Evolutionary conservation across 2,888 invertebrate species (phyloP).

Genomic region (Coelopa pilipes): DNA sequence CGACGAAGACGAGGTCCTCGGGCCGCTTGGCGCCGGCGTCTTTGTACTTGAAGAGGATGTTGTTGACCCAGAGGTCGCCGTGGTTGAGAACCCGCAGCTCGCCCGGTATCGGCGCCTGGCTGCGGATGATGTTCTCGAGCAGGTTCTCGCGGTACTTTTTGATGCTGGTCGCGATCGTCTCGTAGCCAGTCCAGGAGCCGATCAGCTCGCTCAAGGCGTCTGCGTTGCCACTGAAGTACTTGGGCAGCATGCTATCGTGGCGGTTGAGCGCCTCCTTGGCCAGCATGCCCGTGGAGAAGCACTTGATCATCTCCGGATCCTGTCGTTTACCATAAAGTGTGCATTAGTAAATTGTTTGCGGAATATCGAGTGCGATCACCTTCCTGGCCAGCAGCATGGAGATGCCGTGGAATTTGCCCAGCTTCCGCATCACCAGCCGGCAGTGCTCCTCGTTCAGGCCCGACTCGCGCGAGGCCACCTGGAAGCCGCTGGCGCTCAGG

Average conservation of each 20-base stretch:
- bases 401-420: constrained; percentile 70
- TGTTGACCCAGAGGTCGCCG: constrained; percentile 70
- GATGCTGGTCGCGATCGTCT: constrained; percentile 63
- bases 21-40: constrained; percentile 11
- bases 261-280: constrained; percentile 47
- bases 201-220: constrained; percentile 56
- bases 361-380: too few relatives aligned
- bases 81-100: constrained; percentile 68
- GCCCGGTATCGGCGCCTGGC: constrained; percentile 50
- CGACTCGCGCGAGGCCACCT: constrained; percentile 68
- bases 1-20: constrained; percentile 56
- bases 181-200: constrained; percentile 65
- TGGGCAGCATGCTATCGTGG: constrained; percentile 49
- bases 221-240: constrained; percentile 49
- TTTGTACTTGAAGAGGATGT: constrained; percentile 69
- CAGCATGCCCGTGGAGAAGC: constrained; percentile 53
- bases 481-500: constrained; percentile 67
- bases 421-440: constrained; percentile 67
- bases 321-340: too few relatives aligned
- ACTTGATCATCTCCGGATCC: constrained; percentile 44
- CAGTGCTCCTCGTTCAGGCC: constrained; percentile 70
- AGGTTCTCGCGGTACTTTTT: constrained; percentile 49
- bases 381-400: constrained; percentile 69
- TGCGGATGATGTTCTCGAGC: constrained; percentile 48
- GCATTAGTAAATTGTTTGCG: too few relatives aligned